Evolutionary conservation across 2,797 vertebrate genomes (phyloP), one percentile per base, ranked within the genome.

Genomic region (Sphaeramia orbicularis): DNA sequence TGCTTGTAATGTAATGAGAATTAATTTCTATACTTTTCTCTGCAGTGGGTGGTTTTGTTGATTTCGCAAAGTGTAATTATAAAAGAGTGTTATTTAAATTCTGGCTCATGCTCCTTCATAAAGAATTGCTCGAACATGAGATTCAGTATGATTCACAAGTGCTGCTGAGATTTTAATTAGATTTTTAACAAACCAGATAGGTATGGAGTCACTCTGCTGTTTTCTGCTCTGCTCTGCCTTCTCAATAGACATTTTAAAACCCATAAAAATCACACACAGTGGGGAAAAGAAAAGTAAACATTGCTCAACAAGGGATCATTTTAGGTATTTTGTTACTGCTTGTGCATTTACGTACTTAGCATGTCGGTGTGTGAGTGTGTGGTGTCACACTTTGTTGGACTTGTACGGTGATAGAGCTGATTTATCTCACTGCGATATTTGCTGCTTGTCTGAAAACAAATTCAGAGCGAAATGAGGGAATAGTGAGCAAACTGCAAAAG

Each of bases 191-290:
- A 66, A 64, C 53, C 50, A 6, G 36, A 57, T 10, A 44, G 10
- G 19, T 10, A 40, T 44, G 50, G 21, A 59, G 56, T 49, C 58
- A 43, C 16, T 76, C 19, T 52, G 21, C 18, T 65, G 53, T 49
- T 47, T 18, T 68, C 35, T 52, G 21, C 6, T 38, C 50, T 50
- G 30, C 30, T 58, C 63, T 43, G 4, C 43, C 30, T 7, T 57
- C 69, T 59, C 14, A 18, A 10, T 37, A 49, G 57, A 68, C 38
- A 68, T 14, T 48, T 65, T 57, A 47, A 37, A 38, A 27, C 30
- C 63, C 67, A 67, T 74, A 85, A 77, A 89, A 74, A 44, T 83
- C 73, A 79, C 74, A 81, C 52, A 52, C 37, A 21, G 66, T 55
- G 55, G 63, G 35, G 32, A 21, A 78, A 74, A 53, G 38, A 13